A percentile compares a stretch with the other conserved stretches of the same genome.
These are phyloP conservation scores for Acrocyrtus sp. DNA, from an alignment of 2,888 invertebrate genomes.

Conservation along the genomic window DNA sequence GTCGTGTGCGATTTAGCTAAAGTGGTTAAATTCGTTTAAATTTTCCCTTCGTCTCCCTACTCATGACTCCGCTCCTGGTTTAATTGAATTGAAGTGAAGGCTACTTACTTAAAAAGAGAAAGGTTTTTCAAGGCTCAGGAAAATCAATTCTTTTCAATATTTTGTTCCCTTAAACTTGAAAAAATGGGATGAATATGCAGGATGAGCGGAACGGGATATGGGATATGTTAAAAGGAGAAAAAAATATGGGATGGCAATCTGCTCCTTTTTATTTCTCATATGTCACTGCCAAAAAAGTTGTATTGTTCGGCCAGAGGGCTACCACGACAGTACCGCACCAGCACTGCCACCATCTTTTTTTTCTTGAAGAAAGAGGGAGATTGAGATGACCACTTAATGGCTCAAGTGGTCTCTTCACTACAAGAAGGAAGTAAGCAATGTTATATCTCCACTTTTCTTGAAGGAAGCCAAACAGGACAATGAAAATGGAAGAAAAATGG, in stretches of 20 bases:
- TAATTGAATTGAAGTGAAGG: background rate
- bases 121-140: conserved; percentile 13
- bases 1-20: background rate
- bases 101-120: conserved; percentile 1
- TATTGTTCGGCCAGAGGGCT: conserved; percentile 55
- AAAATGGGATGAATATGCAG: conserved; percentile 8
- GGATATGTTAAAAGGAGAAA: conserved; percentile 22
- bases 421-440: conserved; percentile 1
- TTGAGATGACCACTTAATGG: conserved; percentile 63
- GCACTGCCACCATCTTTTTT: conserved; percentile 9
- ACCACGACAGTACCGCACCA: conserved; percentile 1
- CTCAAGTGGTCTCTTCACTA: conserved; percentile 57
- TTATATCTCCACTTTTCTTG: background rate
- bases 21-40: background rate
- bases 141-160: conserved; percentile 30
- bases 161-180: conserved; percentile 23
- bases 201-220: conserved; percentile 21
- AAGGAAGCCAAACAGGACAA: conserved; percentile 5
- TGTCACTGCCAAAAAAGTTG: conserved; percentile 63
- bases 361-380: conserved; percentile 7
- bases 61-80: background rate
- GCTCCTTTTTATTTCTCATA: conserved; percentile 54
- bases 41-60: too few species aligned
- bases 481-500: conserved; percentile 36
- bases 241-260: conserved; percentile 51